Evolutionary conservation across 2,797 vertebrate species (phyloP).

Genomic region (Molothrus ater): DNA sequence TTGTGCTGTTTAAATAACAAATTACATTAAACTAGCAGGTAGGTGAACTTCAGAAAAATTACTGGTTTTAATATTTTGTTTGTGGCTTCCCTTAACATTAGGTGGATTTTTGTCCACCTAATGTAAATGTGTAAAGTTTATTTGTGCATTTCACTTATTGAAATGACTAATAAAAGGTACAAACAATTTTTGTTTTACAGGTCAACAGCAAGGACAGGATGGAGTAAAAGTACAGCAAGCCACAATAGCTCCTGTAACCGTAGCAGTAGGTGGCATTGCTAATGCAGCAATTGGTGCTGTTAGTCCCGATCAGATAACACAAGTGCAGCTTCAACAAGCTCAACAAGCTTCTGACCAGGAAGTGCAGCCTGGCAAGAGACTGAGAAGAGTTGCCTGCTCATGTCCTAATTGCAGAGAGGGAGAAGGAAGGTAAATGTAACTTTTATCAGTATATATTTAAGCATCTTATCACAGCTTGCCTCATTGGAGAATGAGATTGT

Average conservation of each 20-base stretch:
- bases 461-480: background rate
- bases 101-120: background rate
- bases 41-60: background rate
- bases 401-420: constrained; percentile 99
- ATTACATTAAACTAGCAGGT: background rate
- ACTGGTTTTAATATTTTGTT: background rate
- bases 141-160: background rate
- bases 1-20: background rate
- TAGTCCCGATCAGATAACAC: constrained; percentile 93
- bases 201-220: constrained; percentile 94
- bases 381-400: constrained; percentile 95
- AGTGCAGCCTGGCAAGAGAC: constrained; percentile 91
- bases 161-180: background rate
- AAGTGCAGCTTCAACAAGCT: constrained; percentile 87
- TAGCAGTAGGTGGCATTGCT: constrained; percentile 91
- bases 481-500: background rate
- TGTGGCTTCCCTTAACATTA: background rate
- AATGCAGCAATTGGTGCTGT: constrained; percentile 89
- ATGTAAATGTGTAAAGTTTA: background rate
- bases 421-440: constrained; percentile 88
- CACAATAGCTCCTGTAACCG: constrained; percentile 90
- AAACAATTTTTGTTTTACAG: constrained; percentile 72
- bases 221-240: constrained; percentile 92
- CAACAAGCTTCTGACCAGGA: constrained; percentile 96
- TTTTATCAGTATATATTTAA: background rate